Percentiles rank a stretch among this genome's conserved stretches.
Evolutionary conservation across 1,140 invertebrate species (phyloP).

Genomic region (Pantala flavescens): DNA sequence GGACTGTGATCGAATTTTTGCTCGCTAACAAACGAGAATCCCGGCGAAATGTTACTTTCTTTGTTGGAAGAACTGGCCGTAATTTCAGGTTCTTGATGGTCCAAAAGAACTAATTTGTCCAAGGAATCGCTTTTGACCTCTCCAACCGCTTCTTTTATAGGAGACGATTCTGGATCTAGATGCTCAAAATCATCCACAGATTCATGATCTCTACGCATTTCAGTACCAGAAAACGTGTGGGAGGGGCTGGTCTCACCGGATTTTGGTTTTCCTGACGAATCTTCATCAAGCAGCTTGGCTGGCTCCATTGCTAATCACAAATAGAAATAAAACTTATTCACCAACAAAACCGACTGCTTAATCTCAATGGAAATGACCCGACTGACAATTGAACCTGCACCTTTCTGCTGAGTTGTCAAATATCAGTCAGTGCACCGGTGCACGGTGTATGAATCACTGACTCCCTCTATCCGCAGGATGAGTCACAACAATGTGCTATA

Average conservation of each 20-base stretch:
- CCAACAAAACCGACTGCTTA: not conserved
- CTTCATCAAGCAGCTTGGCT: not conserved
- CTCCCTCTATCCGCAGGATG: constrained; percentile 16
- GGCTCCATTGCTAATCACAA: not conserved
- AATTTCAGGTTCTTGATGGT: not conserved
- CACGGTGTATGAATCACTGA: constrained; percentile 11
- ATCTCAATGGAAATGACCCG: not conserved
- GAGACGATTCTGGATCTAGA: constrained; percentile 15
- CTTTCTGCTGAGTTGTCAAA: constrained; percentile 11
- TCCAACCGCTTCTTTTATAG: not conserved
- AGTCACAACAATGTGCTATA: constrained; percentile 4
- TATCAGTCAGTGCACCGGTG: constrained; percentile 1
- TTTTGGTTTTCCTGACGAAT: constrained; percentile 5
- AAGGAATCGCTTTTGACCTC: not conserved
- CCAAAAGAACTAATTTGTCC: not conserved
- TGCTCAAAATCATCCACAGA: constrained; percentile 16
- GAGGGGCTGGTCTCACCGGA: constrained; percentile 12
- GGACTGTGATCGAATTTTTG: not conserved
- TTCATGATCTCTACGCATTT: constrained; percentile 15
- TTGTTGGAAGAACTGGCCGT: not conserved
- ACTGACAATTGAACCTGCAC: not conserved
- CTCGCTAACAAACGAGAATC: constrained; percentile 4
- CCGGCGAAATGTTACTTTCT: not conserved
- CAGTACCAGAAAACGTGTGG: constrained; percentile 7
- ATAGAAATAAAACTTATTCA: constrained; percentile 8